phyloP scores from a whole-genome alignment of 2,113 vertebrate genomes.

The Sclerurus mexicanus region DNA sequence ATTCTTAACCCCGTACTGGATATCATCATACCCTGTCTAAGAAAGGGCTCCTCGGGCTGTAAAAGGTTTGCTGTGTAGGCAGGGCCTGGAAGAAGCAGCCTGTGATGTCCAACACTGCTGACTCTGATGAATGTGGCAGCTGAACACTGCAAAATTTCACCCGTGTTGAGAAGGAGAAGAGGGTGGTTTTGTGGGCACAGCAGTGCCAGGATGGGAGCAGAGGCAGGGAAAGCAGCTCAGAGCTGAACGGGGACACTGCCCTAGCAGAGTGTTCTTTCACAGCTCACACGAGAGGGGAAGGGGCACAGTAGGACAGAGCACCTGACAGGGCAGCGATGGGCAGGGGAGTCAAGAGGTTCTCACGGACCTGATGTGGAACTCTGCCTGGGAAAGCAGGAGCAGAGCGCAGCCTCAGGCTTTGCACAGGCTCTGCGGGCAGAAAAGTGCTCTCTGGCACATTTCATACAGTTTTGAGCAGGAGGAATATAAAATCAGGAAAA shows the following conservation, averaged over 20 bases:
- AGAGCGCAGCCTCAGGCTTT: neutral
- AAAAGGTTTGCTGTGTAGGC: neutral
- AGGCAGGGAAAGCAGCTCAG: neutral
- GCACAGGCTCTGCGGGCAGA: neutral
- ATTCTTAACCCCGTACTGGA: fast-evolving
- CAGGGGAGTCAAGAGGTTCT: neutral
- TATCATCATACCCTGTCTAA: neutral
- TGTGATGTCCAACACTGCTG: neutral
- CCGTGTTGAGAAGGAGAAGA: neutral
- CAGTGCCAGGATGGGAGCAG: neutral
- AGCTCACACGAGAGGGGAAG: neutral
- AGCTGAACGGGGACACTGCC: neutral
- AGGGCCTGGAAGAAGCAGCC: neutral
- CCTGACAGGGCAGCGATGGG: neutral
- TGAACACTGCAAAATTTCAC: neutral
- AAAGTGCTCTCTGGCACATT: neutral
- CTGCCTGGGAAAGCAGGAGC: neutral
- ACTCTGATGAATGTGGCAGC: neutral
- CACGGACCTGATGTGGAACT: neutral
- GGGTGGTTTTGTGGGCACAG: neutral
- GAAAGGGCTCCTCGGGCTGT: neutral
- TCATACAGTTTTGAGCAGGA: neutral
- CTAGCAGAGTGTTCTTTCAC: neutral
- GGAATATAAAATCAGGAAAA: neutral
- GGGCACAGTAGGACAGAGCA: neutral